Conservation (phyloP, 2,113 vertebrate genomes). For the Rhineura floridana region DNA sequence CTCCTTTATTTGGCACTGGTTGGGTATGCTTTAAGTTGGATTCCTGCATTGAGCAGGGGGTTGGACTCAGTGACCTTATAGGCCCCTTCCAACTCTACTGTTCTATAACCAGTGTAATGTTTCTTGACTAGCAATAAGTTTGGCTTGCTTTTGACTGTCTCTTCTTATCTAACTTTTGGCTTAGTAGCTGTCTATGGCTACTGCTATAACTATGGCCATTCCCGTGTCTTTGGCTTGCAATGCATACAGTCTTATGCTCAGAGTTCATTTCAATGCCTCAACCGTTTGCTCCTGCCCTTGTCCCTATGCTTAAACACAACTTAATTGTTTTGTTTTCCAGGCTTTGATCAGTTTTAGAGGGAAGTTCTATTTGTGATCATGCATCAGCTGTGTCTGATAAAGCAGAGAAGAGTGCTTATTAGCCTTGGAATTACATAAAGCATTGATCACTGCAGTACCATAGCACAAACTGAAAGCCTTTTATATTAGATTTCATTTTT, state of each 20-base stretch:
- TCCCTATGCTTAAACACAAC: neutral
- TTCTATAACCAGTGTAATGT: neutral
- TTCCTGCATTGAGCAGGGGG: no score
- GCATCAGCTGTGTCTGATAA: slow-evolving; percentile 4
- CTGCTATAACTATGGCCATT: neutral
- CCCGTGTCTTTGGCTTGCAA: neutral
- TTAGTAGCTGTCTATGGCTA: neutral
- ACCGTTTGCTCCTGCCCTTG: neutral
- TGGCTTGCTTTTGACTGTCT: neutral
- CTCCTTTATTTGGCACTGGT: no score
- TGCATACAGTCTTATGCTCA: neutral
- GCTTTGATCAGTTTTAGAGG: neutral
- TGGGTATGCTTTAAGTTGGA: no score
- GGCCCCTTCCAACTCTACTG: no score
- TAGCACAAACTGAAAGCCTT: slow-evolving; percentile 2
- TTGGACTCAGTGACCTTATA: no score
- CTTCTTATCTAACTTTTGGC: neutral
- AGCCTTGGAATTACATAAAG: neutral
- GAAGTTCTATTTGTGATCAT: neutral
- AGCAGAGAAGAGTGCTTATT: neutral
- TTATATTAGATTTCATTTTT: slow-evolving; percentile 18
- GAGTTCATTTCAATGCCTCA: neutral
- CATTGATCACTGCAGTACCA: neutral
- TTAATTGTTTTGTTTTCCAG: neutral
- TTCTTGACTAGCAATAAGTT: neutral